A percentile compares a stretch with the other conserved stretches of the same genome.
Evolutionary conservation across 2,888 invertebrate genomes (phyloP).

Genomic region (Hololepta plana): DNA sequence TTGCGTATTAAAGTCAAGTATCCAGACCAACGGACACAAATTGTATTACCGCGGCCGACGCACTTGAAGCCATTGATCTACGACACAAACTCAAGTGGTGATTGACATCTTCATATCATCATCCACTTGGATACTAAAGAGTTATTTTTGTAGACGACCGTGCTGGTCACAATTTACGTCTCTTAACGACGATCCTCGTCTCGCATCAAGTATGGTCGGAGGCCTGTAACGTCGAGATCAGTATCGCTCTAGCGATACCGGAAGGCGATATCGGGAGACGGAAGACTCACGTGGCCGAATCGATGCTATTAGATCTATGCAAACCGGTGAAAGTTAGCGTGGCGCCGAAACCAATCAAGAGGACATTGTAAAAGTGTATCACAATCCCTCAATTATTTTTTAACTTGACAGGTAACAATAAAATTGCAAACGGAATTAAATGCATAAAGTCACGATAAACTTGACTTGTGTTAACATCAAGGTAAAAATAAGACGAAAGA

Average conservation of each 20-base stretch:
- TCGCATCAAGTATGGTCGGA: slow-evolving; percentile 90
- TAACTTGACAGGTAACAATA: no score
- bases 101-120: slow-evolving; percentile 3
- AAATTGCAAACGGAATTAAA: no score
- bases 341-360: slow-evolving; percentile 74
- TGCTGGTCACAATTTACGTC: slow-evolving; percentile 41
- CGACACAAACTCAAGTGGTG: slow-evolving; percentile 28
- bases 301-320: slow-evolving; percentile 58
- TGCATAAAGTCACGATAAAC: no score
- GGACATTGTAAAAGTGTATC: slow-evolving; percentile 24
- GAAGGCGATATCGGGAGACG: slow-evolving; percentile 31
- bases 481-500: no score
- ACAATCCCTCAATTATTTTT: no score
- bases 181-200: slow-evolving; percentile 72
- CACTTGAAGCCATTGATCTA: slow-evolving; percentile 53
- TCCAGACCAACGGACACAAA: slow-evolving; percentile 78
- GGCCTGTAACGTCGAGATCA: slow-evolving; percentile 74
- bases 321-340: slow-evolving; percentile 74
- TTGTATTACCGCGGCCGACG: slow-evolving; percentile 58
- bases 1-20: slow-evolving; percentile 75
- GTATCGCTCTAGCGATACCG: slow-evolving; percentile 60
- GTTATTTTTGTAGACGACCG: slow-evolving; percentile 28
- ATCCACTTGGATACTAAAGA: slow-evolving; percentile 5
- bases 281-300: slow-evolving; percentile 24
- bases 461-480: no score